phyloP scores from a whole-genome alignment of 2,888 invertebrate species.

The Chrysomela aeneicollis region DNA sequence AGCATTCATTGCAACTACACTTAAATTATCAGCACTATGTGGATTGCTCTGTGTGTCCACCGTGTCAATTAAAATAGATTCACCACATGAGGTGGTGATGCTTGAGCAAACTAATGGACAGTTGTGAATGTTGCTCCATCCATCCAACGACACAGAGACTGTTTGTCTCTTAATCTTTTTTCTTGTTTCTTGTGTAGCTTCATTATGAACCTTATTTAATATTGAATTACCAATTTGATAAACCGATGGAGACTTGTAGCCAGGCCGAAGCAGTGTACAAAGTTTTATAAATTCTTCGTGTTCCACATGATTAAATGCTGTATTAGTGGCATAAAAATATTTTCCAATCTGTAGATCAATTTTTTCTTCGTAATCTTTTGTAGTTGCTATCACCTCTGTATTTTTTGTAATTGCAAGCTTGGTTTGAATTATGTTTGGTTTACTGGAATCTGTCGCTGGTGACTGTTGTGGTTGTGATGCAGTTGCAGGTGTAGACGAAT shows the following conservation, averaged over 20 bases:
- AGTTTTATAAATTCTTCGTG: conserved; percentile 17
- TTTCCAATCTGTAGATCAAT: conserved; percentile 17
- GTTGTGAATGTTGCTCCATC: conserved; percentile 22
- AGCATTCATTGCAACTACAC: conserved; percentile 23
- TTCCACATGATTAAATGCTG: conserved; percentile 17
- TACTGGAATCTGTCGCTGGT: conserved; percentile 17
- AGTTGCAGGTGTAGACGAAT: conserved; percentile 17
- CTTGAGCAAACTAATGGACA: conserved; percentile 21
- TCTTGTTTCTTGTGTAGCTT: conserved; percentile 14
- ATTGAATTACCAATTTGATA: conserved; percentile 21
- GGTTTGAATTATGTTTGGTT: conserved; percentile 13
- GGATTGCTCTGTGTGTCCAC: conserved; percentile 7
- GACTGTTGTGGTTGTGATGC: conserved; percentile 18
- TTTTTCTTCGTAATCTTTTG: conserved; percentile 18
- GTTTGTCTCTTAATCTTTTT: conserved; percentile 21
- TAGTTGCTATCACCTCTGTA: conserved; percentile 18
- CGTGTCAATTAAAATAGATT: conserved; percentile 18
- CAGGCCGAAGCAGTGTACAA: conserved; percentile 19
- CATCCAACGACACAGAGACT: conserved; percentile 25
- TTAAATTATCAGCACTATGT: conserved; percentile 19
- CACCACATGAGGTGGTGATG: conserved; percentile 18
- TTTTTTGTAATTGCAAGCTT: conserved; percentile 17
- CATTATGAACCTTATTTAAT: conserved; percentile 17
- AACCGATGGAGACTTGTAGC: conserved; percentile 19
- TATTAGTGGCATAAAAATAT: conserved; percentile 7